Base-by-base conservation (phyloP, 2,113 vertebrate genomes). In the Plecotus auritus region DNA sequence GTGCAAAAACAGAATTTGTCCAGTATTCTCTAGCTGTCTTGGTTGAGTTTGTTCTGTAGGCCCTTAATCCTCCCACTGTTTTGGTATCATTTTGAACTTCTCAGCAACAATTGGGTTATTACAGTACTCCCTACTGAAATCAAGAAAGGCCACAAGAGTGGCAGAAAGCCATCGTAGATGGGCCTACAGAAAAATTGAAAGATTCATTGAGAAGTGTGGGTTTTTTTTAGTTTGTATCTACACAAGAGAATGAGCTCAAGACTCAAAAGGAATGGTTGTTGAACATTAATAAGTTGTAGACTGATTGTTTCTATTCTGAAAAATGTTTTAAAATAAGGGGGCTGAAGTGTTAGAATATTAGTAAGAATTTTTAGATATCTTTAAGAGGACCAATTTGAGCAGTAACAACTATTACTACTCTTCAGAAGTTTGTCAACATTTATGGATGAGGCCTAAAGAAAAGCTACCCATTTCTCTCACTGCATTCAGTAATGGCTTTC, bases 251-350 rank as follows among this genome's bases (percentile, higher is more conserved):
- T 88, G 66, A 90, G 28, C 73, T 49, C 35, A 66, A 81, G 4
- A 77, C 82, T 88, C 47, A 35, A 9, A 73, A 83, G 84, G 37
- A 94, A 56, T 89, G 9, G 18, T 64, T 87, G 42, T 35, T 93
- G 32, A 82, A 88, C 28, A 77, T 93, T 90, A 69, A 85, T 30
- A 86, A 70, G 14, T 86, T 93, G 90, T 23, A 67, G 49, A 89
- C 4, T 56, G 9, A 4, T 77, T 80, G 74, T 91, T 93, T 84
- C 42, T 93, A 4, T 95, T 93, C 22, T 67, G 45, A 40, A 87
- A 85, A 90, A 14, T 80, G 6, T 90, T 90, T 95, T 94, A 35
- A 85, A 72, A 47, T 67, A 80, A 54, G 86, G 35, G 4, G 56
- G 4, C n/a, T 97, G 54, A 74, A 76, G 8, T 74, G 76, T 76